phyloP scores from a whole-genome alignment of 2,888 invertebrate species.

The Opisthograptis luteolata region DNA sequence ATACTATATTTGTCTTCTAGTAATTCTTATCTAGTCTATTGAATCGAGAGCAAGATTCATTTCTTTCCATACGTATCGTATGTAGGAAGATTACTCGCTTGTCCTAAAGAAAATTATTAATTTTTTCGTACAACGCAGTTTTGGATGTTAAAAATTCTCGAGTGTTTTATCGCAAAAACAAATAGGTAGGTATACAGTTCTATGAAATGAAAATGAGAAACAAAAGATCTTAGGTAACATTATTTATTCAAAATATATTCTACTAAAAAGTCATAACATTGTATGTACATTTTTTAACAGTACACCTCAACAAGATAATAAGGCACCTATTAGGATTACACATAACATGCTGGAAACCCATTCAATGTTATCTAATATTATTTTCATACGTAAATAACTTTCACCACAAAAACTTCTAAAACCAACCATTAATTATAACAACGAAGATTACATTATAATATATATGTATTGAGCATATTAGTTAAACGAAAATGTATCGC shows the following conservation, averaged over 20 bases:
- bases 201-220: conserved; percentile 36
- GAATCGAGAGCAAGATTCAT: conserved; percentile 10
- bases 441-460: conserved; percentile 45
- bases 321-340: conserved; percentile 67
- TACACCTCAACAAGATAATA: conserved; percentile 75
- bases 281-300: conserved; percentile 80
- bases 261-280: conserved; percentile 78
- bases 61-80: too few relatives aligned
- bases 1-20: background rate
- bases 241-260: conserved; percentile 79
- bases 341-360: conserved; percentile 47
- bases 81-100: too few relatives aligned
- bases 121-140: too few relatives aligned
- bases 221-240: conserved; percentile 63
- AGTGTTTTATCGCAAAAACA: too few relatives aligned
- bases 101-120: too few relatives aligned
- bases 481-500: conserved; percentile 10
- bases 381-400: conserved; percentile 60
- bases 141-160: too few relatives aligned
- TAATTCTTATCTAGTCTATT: background rate
- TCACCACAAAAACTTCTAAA: conserved; percentile 60
- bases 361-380: conserved; percentile 42
- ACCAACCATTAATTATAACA: conserved; percentile 51
- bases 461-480: conserved; percentile 74
- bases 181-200: too few relatives aligned